These are phyloP conservation scores for Callospermophilus lateralis DNA, from an alignment of 2,113 vertebrate species.

Conservation along the genomic window DNA sequence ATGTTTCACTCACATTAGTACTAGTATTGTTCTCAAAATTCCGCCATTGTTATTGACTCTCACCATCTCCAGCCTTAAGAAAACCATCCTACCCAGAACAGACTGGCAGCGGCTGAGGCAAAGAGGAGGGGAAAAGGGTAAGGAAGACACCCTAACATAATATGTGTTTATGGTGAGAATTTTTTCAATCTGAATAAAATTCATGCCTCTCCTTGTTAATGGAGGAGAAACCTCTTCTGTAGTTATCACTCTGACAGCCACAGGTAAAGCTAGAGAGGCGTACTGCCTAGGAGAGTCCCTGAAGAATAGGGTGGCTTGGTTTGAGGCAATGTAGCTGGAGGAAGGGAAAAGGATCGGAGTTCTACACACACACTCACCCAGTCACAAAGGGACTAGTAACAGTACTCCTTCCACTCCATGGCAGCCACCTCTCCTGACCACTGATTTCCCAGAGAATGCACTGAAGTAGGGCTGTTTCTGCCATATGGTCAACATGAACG, in stretches of 20 bases:
- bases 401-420: not conserved
- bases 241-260: not conserved
- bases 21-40: not conserved
- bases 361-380: not conserved
- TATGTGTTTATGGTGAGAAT: conserved; percentile 12
- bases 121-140: not conserved
- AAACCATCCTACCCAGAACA: not conserved
- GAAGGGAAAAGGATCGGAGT: not conserved
- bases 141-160: not conserved
- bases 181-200: conserved; percentile 49
- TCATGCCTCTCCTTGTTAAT: not conserved
- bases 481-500: conserved; percentile 14
- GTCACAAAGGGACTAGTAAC: not conserved
- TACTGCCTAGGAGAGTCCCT: not conserved
- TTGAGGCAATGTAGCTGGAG: not conserved
- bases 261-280: not conserved
- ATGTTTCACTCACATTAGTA: not conserved
- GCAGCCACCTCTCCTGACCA: not conserved
- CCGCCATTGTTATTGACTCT: not conserved
- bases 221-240: not conserved
- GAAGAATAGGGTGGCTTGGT: not conserved
- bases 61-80: conserved; percentile 1
- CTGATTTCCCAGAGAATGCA: not conserved
- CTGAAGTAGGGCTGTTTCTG: not conserved
- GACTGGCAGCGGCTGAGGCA: not conserved